Percentiles rank a stretch among this genome's conserved stretches.
Evolutionary conservation across 2,113 vertebrate genomes (phyloP).

Genomic region (Tenrec ecaudatus): DNA sequence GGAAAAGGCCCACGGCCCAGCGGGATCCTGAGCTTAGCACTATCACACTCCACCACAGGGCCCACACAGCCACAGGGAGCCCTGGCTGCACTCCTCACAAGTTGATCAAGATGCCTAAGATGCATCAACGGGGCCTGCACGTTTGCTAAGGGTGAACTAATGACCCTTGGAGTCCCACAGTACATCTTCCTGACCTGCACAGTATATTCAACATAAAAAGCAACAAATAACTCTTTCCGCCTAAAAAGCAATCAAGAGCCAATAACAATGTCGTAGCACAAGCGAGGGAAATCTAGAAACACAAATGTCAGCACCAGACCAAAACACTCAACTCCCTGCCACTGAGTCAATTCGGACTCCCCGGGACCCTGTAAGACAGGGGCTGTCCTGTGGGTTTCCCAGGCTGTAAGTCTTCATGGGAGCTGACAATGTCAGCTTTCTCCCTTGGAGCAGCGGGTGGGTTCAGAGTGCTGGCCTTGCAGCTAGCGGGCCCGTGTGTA

Average conservation of each 20-base stretch:
- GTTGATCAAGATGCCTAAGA: not conserved
- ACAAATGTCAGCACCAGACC: too few relatives aligned
- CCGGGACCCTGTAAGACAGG: too few relatives aligned
- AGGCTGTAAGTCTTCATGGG: too few relatives aligned
- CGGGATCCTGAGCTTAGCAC: not conserved
- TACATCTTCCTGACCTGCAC: not conserved
- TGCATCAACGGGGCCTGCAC: not conserved
- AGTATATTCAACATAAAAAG: not conserved
- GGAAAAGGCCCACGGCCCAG: not conserved
- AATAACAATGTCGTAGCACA: not conserved
- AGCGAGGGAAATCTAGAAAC: not conserved
- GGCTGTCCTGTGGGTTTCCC: too few relatives aligned
- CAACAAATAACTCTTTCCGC: not conserved
- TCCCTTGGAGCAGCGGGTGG: too few relatives aligned
- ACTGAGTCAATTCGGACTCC: too few relatives aligned
- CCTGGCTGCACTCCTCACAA: not conserved
- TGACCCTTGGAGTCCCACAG: not conserved
- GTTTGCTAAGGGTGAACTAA: not conserved
- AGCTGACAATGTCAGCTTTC: too few relatives aligned
- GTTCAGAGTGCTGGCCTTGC: too few relatives aligned
- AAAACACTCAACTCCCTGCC: too few relatives aligned
- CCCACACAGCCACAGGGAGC: not conserved
- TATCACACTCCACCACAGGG: not conserved
- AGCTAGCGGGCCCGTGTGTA: too few relatives aligned
- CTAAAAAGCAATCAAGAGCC: conserved; percentile 17